phyloP scores from a whole-genome alignment of 2,113 vertebrate species.

The Zosterops hypoxanthus region DNA sequence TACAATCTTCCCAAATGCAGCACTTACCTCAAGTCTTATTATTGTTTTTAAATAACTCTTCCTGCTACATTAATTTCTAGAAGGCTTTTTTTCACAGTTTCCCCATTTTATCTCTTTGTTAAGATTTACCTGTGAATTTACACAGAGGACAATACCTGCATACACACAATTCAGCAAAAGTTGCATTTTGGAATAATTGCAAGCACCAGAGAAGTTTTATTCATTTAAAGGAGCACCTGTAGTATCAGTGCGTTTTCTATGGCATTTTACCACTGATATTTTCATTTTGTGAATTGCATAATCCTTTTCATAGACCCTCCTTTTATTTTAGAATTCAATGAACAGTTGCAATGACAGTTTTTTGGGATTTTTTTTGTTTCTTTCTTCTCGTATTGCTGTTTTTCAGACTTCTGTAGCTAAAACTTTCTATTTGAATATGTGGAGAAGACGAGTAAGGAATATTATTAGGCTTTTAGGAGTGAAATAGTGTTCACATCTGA shows the following conservation, averaged over 20 bases:
- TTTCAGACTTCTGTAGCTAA: background rate
- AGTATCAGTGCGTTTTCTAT: background rate
- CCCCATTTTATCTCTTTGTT: constrained; percentile 12
- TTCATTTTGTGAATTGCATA: background rate
- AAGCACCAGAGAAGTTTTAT: background rate
- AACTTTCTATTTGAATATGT: background rate
- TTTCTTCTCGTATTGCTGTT: background rate
- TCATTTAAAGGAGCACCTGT: background rate
- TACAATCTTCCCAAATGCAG: background rate
- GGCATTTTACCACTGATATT: background rate
- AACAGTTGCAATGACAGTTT: background rate
- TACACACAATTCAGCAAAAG: background rate
- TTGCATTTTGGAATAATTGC: background rate
- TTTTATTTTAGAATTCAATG: background rate
- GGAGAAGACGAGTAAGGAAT: background rate
- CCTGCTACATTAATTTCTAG: background rate
- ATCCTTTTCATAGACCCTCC: background rate
- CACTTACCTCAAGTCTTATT: background rate
- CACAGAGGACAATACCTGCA: background rate
- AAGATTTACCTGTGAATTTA: constrained; percentile 31
- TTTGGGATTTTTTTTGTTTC: background rate
- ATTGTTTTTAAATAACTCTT: background rate
- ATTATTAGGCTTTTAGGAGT: background rate
- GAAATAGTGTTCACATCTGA: background rate
- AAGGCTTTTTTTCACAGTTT: constrained; percentile 8